Percentiles rank a stretch among this genome's conserved stretches.
Evolutionary conservation across 1,140 invertebrate genomes (phyloP).

Genomic region (Muscidifurax raptorellus): DNA sequence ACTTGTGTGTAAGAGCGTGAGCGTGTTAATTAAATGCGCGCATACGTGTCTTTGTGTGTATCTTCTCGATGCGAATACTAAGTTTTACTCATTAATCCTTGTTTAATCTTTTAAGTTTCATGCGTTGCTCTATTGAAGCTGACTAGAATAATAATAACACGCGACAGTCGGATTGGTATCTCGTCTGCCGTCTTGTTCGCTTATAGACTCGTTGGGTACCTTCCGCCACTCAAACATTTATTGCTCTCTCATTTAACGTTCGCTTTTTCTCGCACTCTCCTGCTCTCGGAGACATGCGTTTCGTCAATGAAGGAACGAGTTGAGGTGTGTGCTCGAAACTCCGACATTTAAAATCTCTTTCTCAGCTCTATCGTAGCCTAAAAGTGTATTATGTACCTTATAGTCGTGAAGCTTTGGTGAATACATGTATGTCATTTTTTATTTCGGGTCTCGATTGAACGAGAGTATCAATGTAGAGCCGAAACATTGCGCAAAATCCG

Average conservation of each 20-base stretch:
- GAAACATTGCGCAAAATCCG: neutral
- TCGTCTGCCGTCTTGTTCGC: conserved; percentile 21
- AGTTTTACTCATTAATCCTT: conserved; percentile 30
- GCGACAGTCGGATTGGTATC: conserved; percentile 7
- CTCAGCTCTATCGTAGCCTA: neutral
- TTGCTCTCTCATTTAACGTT: conserved; percentile 35
- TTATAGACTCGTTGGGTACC: conserved; percentile 43
- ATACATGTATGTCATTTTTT: neutral
- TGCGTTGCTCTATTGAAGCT: conserved; percentile 48
- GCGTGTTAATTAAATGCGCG: conserved; percentile 7
- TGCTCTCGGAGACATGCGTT: neutral
- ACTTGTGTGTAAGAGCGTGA: neutral
- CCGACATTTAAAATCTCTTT: neutral
- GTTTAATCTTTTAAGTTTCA: conserved; percentile 43
- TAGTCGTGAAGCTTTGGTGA: conserved; percentile 1
- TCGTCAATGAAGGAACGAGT: neutral
- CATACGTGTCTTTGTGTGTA: neutral
- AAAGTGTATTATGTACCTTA: neutral
- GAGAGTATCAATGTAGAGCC: neutral
- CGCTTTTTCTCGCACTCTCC: neutral
- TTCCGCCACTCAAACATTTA: conserved; percentile 4
- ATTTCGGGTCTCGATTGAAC: neutral
- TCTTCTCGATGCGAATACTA: conserved; percentile 38
- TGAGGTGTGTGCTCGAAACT: neutral
- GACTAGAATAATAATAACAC: conserved; percentile 53